Conservation (phyloP, 2,113 vertebrate genomes). For the Hippocampus mohnikei region DNA sequence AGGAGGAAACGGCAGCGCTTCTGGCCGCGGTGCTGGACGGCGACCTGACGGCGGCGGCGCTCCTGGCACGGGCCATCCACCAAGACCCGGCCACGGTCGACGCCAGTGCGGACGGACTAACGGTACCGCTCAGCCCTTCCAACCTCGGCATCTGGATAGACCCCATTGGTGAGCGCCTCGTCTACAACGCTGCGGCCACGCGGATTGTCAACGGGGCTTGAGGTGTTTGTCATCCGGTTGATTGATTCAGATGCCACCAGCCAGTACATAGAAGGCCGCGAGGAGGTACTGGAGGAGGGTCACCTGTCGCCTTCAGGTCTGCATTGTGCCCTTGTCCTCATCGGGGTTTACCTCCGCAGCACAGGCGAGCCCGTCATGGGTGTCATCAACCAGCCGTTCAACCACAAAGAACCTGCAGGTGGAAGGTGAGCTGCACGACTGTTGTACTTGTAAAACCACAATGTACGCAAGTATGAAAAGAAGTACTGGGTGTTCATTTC, state of each 20-base stretch:
- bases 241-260: conserved; percentile 71
- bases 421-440: conserved; percentile 49
- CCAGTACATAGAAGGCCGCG: conserved; percentile 71
- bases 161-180: conserved; percentile 68
- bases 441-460: background rate
- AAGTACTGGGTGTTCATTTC: too few species aligned
- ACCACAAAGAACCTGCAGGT: conserved; percentile 54
- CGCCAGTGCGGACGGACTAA: conserved; percentile 42
- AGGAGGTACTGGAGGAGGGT: conserved; percentile 53
- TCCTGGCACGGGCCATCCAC: conserved; percentile 70
- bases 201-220: background rate
- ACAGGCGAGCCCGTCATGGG: conserved; percentile 77
- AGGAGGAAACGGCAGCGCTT: conserved; percentile 59
- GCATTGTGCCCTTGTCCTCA: conserved; percentile 77
- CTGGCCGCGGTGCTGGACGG: conserved; percentile 68
- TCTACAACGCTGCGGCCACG: background rate
- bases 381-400: conserved; percentile 81
- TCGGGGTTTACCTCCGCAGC: conserved; percentile 73
- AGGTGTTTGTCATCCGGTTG: background rate
- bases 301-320: conserved; percentile 71
- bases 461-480: too few species aligned
- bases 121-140: conserved; percentile 52
- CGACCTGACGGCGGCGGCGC: conserved; percentile 57
- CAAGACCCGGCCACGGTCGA: conserved; percentile 56
- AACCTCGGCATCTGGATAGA: conserved; percentile 77